These are phyloP conservation scores for Doryteuthis pealeii DNA, from an alignment of 1,140 invertebrate species.

Conservation along the genomic window DNA sequence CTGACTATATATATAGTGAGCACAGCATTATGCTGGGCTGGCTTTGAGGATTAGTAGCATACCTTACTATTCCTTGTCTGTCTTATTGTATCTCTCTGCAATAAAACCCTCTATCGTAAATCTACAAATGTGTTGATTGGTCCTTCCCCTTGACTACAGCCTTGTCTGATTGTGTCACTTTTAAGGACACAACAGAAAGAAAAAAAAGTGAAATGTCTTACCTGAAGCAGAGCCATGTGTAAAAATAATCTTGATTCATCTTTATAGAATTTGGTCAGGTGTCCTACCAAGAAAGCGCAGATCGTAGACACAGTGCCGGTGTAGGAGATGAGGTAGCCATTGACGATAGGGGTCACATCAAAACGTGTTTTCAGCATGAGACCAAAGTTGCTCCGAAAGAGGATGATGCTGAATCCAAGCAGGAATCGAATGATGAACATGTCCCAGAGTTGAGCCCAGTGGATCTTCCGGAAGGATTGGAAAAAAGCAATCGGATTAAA, in stretches of 20 bases:
- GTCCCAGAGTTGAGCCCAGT: constrained; percentile 57
- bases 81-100: no score
- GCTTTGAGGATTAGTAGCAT: no score
- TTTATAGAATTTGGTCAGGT: constrained; percentile 47
- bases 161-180: no score
- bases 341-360: constrained; percentile 43
- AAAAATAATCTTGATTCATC: constrained; percentile 46
- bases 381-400: constrained; percentile 57
- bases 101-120: no score
- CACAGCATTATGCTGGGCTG: no score
- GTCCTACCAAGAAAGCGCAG: constrained; percentile 53
- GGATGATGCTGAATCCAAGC: constrained; percentile 55
- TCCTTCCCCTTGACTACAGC: no score
- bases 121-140: no score
- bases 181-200: no score
- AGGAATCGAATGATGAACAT: constrained; percentile 58
- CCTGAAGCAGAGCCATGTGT: constrained; percentile 42
- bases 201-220: not conserved
- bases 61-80: no score
- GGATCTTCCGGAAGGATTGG: constrained; percentile 40
- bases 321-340: constrained; percentile 59
- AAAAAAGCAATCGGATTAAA: constrained; percentile 37
- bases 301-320: constrained; percentile 48
- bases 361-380: constrained; percentile 49
- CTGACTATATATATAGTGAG: no score